Evolutionary conservation across 2,113 vertebrate genomes (phyloP), one percentile per base, ranked within the genome.

Genomic region (Odobenus rosmarus): DNA sequence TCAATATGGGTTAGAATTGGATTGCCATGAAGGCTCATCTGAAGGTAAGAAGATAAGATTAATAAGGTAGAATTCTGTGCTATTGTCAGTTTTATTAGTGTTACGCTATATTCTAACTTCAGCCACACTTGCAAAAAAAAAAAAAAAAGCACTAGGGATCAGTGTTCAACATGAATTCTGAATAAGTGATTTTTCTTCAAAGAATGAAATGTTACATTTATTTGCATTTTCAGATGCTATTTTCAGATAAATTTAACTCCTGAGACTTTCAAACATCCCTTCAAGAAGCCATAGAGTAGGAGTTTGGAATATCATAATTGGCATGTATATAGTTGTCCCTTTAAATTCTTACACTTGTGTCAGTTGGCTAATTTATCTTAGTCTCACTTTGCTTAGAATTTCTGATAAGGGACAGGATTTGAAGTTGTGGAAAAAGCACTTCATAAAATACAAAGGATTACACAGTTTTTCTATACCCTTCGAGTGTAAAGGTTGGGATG

Each of bases 101-200:
- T 80, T 92, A 64, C 42, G 19, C 15, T 31, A 2, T 92, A 53
- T 89, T 92, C 53, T 88, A 88, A 92, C 83, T 92, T 95, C 57
- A 94, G 55, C 7, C 33, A 33, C 3, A 64, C 55, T 69, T 92
- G 49, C 57, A 92, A 82, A 59, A 53, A 76, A 59, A 49, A 8
- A 10, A 59, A 49, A 8, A 39, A 39, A 10, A 89, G 16, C 5
- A 42, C 46, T 76, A 39, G 67, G 6, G 64, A 55, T 55, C 67
- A 62, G 28, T 92, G 16, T 67, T 93, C 5, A 46, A 16, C 11
- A 13, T 96, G 62, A 88, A 36, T 85, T 94, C 39, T 80, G 76
- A 87, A 46, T 76, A 85, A 81, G 49, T 59, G 42, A 46, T 33
- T 76, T 95, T 92, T 93, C 24, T 87, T 46, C 67, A 67, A 91